Conservation (phyloP, 2,888 invertebrate species). For the Ecdyonurus torrentis region DNA sequence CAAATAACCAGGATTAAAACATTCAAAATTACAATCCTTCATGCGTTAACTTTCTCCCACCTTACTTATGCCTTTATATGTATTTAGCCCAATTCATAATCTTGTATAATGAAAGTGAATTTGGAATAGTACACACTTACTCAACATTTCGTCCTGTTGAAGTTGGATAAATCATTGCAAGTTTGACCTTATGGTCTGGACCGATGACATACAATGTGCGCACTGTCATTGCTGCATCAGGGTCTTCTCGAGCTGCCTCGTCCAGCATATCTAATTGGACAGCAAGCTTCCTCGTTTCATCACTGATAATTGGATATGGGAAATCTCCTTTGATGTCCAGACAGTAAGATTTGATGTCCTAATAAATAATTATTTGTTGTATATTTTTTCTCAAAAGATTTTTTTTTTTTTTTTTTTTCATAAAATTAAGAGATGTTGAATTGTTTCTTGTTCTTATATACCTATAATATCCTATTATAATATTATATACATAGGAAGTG, state of each 20-base stretch:
- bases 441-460: too few relatives aligned
- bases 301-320: conserved; percentile 70
- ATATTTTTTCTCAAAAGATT: too few relatives aligned
- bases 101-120: neutral
- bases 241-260: conserved; percentile 46
- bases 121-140: conserved; percentile 40
- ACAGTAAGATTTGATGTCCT: conserved; percentile 53
- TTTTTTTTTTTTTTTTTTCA: too few relatives aligned
- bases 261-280: conserved; percentile 63
- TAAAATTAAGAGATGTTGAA: too few relatives aligned
- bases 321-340: conserved; percentile 51
- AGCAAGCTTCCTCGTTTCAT: conserved; percentile 51
- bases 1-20: too few relatives aligned
- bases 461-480: too few relatives aligned
- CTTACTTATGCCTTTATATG: too few relatives aligned
- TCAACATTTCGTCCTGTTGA: conserved; percentile 75
- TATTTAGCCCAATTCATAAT: too few relatives aligned
- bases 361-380: conserved; percentile 11
- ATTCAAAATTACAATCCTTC: too few relatives aligned
- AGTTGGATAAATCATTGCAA: conserved; percentile 69
- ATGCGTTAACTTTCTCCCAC: too few relatives aligned
- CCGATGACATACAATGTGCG: conserved; percentile 65
- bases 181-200: conserved; percentile 58
- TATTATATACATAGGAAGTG: too few relatives aligned
- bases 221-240: conserved; percentile 49